Percentiles rank a stretch among this genome's conserved stretches.
Conservation (phyloP, 2,888 invertebrate species). For the Zhuqinia jingwanae region DNA sequence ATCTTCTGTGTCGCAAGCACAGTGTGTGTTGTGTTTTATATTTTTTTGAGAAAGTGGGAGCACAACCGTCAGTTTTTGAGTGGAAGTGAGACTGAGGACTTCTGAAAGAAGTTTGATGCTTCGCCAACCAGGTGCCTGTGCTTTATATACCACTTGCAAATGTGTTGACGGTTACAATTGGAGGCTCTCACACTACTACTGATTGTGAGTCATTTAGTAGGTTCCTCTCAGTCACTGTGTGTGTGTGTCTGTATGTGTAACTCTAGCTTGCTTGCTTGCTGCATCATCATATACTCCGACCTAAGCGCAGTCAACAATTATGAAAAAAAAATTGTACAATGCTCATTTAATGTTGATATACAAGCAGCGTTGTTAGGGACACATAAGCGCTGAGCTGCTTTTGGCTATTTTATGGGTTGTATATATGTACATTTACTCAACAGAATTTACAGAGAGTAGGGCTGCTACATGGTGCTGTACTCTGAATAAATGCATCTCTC, state of each 20-base stretch:
- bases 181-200: constrained; percentile 18
- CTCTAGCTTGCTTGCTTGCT: background rate
- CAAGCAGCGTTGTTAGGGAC: no score
- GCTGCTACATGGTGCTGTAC: background rate
- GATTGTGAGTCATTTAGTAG: constrained; percentile 28
- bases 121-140: constrained; percentile 55
- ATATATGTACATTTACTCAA: no score
- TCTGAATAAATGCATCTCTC: background rate
- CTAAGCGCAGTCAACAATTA: constrained; percentile 19
- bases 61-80: constrained; percentile 48
- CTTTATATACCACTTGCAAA: constrained; percentile 70
- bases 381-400: no score
- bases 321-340: background rate
- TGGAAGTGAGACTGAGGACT: constrained; percentile 54
- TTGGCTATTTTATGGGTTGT: background rate
- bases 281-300: no score
- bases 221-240: constrained; percentile 21
- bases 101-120: constrained; percentile 65
- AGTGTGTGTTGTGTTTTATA: no score
- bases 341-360: background rate
- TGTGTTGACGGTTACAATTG: background rate
- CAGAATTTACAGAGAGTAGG: no score
- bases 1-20: constrained; percentile 34
- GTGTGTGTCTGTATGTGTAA: no score
- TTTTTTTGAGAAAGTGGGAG: constrained; percentile 40